phyloP scores from a whole-genome alignment of 2,888 invertebrate genomes.

The Mesodorylaimus sp. region DNA sequence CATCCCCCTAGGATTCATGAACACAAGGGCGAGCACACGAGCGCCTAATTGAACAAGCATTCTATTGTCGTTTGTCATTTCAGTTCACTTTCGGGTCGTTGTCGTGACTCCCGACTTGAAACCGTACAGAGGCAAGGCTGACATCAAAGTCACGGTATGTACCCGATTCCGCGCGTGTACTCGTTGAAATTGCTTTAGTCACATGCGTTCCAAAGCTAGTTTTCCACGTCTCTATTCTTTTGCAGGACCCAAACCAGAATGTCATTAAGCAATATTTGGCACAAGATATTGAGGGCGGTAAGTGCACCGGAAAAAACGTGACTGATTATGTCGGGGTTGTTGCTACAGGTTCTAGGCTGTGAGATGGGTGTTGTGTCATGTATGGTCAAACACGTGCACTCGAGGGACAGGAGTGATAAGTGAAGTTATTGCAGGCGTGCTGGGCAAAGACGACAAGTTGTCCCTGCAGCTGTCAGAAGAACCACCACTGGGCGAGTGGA shows the following conservation, averaged over 20 bases:
- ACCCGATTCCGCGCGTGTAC: conserved; percentile 24
- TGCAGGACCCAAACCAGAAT: conserved; percentile 26
- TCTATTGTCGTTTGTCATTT: too few relatives aligned
- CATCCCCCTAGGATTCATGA: too few relatives aligned
- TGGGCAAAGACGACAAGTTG: not conserved
- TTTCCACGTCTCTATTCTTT: too few relatives aligned
- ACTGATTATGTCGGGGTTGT: too few relatives aligned
- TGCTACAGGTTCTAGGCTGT: too few relatives aligned
- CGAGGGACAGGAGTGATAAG: too few relatives aligned
- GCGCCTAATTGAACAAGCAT: too few relatives aligned
- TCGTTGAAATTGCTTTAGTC: not conserved
- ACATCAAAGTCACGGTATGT: conserved; percentile 48
- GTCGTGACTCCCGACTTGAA: conserved; percentile 54
- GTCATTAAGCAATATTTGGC: conserved; percentile 23
- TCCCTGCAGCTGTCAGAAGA: conserved; percentile 27
- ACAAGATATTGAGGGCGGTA: conserved; percentile 22
- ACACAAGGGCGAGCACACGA: too few relatives aligned
- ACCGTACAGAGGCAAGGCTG: conserved; percentile 44
- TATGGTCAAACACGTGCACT: too few relatives aligned
- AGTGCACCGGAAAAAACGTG: not conserved
- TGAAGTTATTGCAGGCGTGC: too few relatives aligned
- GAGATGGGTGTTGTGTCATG: too few relatives aligned
- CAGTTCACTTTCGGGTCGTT: conserved; percentile 58
- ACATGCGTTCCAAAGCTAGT: too few relatives aligned
- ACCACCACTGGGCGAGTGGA: conserved; percentile 33